phyloP scores from a whole-genome alignment of 2,888 invertebrate species.

The Heliothis peltigera region DNA sequence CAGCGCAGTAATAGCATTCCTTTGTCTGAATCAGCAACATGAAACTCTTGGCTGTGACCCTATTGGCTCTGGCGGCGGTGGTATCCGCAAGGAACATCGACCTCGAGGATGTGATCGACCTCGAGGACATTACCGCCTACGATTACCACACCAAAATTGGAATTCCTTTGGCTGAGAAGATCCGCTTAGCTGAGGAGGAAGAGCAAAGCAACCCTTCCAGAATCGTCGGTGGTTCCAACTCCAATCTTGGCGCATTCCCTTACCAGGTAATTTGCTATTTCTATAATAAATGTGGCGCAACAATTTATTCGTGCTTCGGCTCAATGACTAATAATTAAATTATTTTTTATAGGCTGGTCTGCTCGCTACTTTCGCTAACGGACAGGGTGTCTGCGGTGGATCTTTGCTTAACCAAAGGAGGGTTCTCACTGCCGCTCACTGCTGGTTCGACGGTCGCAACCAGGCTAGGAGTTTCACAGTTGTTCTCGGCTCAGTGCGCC shows the following conservation, averaged over 20 bases:
- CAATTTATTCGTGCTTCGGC: too few relatives aligned
- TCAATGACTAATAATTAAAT: not conserved
- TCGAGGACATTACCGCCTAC: slow-evolving; percentile 55
- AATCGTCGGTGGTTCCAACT: slow-evolving; percentile 55
- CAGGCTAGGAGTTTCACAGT: slow-evolving; percentile 71
- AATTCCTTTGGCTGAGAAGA: slow-evolving; percentile 55
- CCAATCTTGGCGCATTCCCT: slow-evolving; percentile 50
- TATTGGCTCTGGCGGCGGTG: slow-evolving; percentile 50
- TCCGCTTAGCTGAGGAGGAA: slow-evolving; percentile 41
- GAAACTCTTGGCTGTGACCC: slow-evolving; percentile 33
- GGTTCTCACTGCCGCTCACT: slow-evolving; percentile 74
- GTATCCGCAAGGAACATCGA: slow-evolving; percentile 42
- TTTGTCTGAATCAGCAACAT: slow-evolving; percentile 15
- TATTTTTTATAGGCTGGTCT: slow-evolving; percentile 66
- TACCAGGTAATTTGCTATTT: slow-evolving; percentile 1
- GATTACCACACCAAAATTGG: slow-evolving; percentile 59
- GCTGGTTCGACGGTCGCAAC: slow-evolving; percentile 73
- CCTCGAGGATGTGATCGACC: slow-evolving; percentile 36
- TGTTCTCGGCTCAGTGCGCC: slow-evolving; percentile 70
- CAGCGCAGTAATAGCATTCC: not conserved
- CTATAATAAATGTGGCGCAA: too few relatives aligned
- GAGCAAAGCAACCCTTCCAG: slow-evolving; percentile 16
- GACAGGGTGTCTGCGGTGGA: slow-evolving; percentile 72
- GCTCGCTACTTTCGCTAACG: slow-evolving; percentile 52
- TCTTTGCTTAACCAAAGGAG: slow-evolving; percentile 63